Evolutionary conservation across 2,113 vertebrate species (phyloP).

Genomic region (Herpetotheres cachinnans): DNA sequence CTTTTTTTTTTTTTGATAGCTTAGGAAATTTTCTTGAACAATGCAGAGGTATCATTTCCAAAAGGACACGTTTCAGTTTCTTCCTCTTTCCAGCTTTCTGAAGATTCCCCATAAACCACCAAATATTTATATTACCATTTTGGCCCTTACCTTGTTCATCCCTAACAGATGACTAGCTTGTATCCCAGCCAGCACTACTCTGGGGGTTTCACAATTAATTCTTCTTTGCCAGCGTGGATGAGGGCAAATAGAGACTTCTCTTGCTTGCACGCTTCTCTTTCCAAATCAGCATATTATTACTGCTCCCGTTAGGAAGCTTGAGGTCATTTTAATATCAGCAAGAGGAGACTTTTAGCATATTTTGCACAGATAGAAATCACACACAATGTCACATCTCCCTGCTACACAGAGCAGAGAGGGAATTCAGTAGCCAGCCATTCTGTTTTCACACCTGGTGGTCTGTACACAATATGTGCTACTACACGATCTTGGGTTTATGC

Average conservation of each 20-base stretch:
- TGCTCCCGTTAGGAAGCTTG: background rate
- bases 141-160: background rate
- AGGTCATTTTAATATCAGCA: constrained; percentile 10
- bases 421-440: background rate
- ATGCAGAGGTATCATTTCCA: background rate
- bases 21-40: background rate
- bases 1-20: background rate
- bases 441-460: constrained; percentile 27
- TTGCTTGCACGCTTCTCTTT: background rate
- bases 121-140: background rate
- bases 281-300: background rate
- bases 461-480: constrained; percentile 1
- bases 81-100: background rate
- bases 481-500: background rate
- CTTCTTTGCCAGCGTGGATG: background rate
- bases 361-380: background rate
- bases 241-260: background rate
- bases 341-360: background rate
- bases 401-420: background rate
- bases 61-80: background rate
- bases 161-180: background rate
- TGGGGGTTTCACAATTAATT: background rate
- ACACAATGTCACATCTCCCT: background rate
- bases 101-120: background rate
- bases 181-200: background rate